Percentiles rank a stretch among this genome's conserved stretches.
These are phyloP conservation scores for Urophycis tenuis DNA, from an alignment of 2,797 vertebrate species.

Conservation along the genomic window DNA sequence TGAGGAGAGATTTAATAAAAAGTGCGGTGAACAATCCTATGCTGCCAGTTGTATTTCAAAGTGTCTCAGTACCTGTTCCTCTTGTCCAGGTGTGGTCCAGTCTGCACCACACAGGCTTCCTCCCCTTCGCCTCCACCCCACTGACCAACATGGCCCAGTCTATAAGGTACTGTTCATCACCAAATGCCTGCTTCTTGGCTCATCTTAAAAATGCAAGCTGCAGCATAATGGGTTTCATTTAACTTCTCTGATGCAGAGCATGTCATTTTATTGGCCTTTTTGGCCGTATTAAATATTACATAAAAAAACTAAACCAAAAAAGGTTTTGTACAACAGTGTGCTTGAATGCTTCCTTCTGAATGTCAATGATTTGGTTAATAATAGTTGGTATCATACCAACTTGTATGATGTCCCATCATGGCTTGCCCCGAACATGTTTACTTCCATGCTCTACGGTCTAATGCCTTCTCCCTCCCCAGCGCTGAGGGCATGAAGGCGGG, in stretches of 20 bases:
- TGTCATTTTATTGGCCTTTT: neutral
- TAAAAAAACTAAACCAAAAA: neutral
- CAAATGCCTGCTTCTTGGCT: neutral
- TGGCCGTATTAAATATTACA: neutral
- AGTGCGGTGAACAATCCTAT: no score
- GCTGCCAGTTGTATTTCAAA: no score
- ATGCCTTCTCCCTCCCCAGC: slow-evolving; percentile 63
- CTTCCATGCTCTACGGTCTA: neutral
- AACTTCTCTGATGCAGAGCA: neutral
- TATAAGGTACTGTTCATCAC: slow-evolving; percentile 75
- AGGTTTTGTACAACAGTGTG: neutral
- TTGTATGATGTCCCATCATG: neutral
- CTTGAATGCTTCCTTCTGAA: neutral
- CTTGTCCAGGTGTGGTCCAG: slow-evolving; percentile 89
- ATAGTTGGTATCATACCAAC: neutral
- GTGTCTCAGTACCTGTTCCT: neutral
- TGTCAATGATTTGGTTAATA: neutral
- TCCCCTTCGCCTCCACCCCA: slow-evolving; percentile 86
- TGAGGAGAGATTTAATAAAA: no score
- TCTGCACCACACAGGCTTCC: slow-evolving; percentile 91
- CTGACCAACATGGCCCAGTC: slow-evolving; percentile 83
- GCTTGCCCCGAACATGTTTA: neutral
- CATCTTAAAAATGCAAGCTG: neutral
- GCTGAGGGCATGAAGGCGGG: slow-evolving; percentile 97
- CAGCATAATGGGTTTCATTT: neutral